A percentile compares a stretch with the other conserved stretches of the same genome.
These are phyloP conservation scores for Eptatretus burgeri DNA, from an alignment of 2,113 vertebrate genomes.

Conservation along the genomic window DNA sequence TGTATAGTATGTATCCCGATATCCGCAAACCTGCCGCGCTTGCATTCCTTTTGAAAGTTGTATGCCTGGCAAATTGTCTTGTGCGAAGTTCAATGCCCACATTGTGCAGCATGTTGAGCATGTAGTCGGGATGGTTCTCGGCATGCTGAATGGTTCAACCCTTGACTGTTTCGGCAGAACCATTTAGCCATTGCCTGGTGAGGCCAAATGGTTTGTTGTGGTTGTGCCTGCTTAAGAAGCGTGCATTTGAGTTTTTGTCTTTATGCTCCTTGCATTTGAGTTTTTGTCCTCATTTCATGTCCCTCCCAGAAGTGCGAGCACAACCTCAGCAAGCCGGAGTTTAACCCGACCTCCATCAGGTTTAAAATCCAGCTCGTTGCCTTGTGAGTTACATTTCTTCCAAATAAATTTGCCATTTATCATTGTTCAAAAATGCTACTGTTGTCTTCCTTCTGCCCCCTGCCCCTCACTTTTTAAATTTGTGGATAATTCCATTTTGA, in stretches of 20 bases:
- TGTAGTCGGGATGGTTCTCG: background rate
- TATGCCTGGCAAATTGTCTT: too few relatives aligned
- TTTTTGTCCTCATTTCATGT: background rate
- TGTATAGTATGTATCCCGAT: too few relatives aligned
- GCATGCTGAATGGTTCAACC: background rate
- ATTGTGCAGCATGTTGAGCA: background rate
- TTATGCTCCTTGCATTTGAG: background rate
- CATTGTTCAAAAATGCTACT: too few relatives aligned
- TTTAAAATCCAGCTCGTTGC: constrained; percentile 97
- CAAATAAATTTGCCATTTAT: too few relatives aligned
- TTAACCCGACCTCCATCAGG: constrained; percentile 96
- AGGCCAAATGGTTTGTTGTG: background rate
- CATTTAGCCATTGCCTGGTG: too few relatives aligned
- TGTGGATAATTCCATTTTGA: too few relatives aligned
- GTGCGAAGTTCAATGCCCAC: background rate
- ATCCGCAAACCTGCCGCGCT: too few relatives aligned
- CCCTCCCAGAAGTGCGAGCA: constrained; percentile 67
- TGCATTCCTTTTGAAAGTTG: too few relatives aligned
- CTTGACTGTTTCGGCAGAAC: background rate
- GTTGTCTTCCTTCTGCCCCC: too few relatives aligned
- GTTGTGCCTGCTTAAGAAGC: background rate
- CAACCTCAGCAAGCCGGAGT: constrained; percentile 95
- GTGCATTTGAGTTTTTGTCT: background rate
- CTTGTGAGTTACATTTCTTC: constrained; percentile 82
- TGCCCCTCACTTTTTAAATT: too few relatives aligned